Conservation (phyloP, 2,113 vertebrate species). For the Abramis brama region DNA sequence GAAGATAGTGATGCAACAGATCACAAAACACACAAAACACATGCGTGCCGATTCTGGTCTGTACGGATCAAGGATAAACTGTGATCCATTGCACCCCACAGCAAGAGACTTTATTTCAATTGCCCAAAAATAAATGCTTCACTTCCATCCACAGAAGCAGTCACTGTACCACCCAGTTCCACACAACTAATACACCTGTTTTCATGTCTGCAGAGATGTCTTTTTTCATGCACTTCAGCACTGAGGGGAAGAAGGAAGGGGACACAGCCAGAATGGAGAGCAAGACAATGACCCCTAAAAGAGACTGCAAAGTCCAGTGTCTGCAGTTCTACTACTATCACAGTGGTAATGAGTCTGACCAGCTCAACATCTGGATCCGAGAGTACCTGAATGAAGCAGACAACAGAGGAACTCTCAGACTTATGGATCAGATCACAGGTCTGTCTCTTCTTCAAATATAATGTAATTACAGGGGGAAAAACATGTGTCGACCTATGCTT, state of each 20-base stretch:
- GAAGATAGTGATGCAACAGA: too few relatives aligned
- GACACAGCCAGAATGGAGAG: constrained; percentile 73
- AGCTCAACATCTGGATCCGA: constrained; percentile 69
- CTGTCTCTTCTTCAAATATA: constrained; percentile 7
- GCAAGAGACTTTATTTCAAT: too few relatives aligned
- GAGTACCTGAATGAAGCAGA: constrained; percentile 62
- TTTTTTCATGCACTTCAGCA: too few relatives aligned
- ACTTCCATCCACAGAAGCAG: not conserved
- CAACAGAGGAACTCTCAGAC: constrained; percentile 61
- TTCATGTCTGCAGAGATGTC: too few relatives aligned
- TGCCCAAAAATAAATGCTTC: not conserved
- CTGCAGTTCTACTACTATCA: constrained; percentile 80
- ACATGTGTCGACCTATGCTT: not conserved
- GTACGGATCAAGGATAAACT: too few relatives aligned
- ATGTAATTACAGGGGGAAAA: not conserved
- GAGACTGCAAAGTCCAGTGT: constrained; percentile 74
- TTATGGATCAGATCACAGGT: constrained; percentile 74
- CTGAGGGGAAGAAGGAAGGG: constrained; percentile 26
- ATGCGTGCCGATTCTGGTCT: too few relatives aligned
- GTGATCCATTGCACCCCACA: too few relatives aligned
- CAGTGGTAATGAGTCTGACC: constrained; percentile 68
- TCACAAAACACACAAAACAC: too few relatives aligned
- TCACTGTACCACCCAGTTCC: not conserved
- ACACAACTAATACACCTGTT: not conserved
- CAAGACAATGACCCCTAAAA: constrained; percentile 74